A percentile compares a stretch with the other conserved stretches of the same genome.
Conservation (phyloP, 2,113 vertebrate species). For the Elachura formosa region DNA sequence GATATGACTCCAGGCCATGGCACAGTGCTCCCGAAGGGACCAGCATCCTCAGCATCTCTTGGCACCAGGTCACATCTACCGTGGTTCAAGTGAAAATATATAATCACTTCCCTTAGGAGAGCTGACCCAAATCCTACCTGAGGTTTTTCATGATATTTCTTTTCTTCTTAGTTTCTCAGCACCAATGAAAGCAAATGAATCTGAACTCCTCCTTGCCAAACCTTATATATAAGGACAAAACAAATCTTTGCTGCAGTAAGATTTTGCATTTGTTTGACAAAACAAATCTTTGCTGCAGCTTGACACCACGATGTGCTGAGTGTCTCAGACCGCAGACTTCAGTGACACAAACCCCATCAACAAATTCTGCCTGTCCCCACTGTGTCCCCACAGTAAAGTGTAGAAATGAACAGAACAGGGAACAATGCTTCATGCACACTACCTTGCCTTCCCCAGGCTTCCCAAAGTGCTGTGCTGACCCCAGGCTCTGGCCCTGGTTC, state of each 20-base stretch:
- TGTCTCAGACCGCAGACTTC: not conserved
- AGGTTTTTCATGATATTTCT: not conserved
- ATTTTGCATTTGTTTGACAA: too few relatives aligned
- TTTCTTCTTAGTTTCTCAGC: not conserved
- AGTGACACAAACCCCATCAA: rapidly evolving
- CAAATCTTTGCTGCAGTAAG: not conserved
- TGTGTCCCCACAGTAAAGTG: not conserved
- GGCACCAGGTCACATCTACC: not conserved
- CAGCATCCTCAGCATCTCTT: not conserved
- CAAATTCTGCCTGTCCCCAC: not conserved
- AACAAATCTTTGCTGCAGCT: too few relatives aligned
- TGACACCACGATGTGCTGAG: not conserved
- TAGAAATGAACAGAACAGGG: not conserved
- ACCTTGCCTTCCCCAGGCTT: not conserved
- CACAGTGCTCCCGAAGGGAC: rapidly evolving
- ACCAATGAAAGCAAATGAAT: not conserved
- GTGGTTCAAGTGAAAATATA: not conserved
- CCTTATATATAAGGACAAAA: not conserved
- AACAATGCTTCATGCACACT: not conserved
- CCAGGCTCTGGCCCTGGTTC: not conserved
- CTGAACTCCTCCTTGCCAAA: not conserved
- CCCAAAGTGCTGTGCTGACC: not conserved
- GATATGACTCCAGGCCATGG: not conserved
- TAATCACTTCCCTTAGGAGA: not conserved
- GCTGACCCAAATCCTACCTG: not conserved